Evolutionary conservation across 2,888 invertebrate genomes (phyloP).

Genomic region (Synergus laeviventris): DNA sequence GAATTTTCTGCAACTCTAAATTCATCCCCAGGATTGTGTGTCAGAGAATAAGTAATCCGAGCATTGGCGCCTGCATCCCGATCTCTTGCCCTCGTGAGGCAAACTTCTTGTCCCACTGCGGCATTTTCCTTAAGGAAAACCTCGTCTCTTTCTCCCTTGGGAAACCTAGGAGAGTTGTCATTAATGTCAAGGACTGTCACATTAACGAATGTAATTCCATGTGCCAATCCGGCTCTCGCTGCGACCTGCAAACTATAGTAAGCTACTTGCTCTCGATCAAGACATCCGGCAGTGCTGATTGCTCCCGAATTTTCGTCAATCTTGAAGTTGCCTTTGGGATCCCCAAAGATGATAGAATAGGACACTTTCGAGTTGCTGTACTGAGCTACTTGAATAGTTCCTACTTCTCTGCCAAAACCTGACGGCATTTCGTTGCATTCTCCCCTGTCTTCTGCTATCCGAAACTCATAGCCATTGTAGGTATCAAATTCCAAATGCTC

Average conservation of each 20-base stretch:
- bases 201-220: conserved; percentile 87
- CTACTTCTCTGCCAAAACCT: conserved; percentile 84
- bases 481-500: conserved; percentile 87
- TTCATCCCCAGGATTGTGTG: conserved; percentile 86
- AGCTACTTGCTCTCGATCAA: conserved; percentile 90
- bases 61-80: conserved; percentile 93
- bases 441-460: conserved; percentile 88
- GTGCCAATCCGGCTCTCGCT: conserved; percentile 86
- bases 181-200: conserved; percentile 91
- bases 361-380: conserved; percentile 76
- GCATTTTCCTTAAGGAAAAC: conserved; percentile 90
- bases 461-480: conserved; percentile 88
- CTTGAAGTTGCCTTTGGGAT: conserved; percentile 85
- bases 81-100: conserved; percentile 91
- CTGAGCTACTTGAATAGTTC: conserved; percentile 82
- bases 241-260: conserved; percentile 88
- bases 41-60: conserved; percentile 88
- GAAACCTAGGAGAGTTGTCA: conserved; percentile 92
- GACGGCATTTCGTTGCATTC: conserved; percentile 71
- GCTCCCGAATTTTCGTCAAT: conserved; percentile 88
- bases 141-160: conserved; percentile 85
- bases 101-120: conserved; percentile 95
- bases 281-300: conserved; percentile 85
- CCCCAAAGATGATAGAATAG: conserved; percentile 89
- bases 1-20: conserved; percentile 91